Evolutionary conservation across 1,140 invertebrate species (phyloP), one percentile per base, ranked within the genome.

Genomic region (Aphaenogaster rudis): DNA sequence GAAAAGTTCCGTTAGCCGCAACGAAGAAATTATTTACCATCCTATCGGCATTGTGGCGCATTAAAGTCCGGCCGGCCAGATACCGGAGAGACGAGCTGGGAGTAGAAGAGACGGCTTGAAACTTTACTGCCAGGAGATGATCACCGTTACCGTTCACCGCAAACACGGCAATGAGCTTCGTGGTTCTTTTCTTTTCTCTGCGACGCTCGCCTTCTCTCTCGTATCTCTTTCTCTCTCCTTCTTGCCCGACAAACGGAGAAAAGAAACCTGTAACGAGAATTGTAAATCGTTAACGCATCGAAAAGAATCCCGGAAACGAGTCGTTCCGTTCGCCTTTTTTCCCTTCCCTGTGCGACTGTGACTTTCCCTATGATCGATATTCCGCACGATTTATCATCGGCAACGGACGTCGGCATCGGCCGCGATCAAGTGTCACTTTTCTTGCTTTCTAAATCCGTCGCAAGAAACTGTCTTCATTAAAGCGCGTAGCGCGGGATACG

Each of bases 121-220:
- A 84, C 63, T 88, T 90, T 86, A 91, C 81, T 63, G 61, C 21
- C 57, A 57, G 21, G 42, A 42, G 86, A 90, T 74, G 88, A 91
- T 91, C 89, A 88, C 90, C 86, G 89, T 91, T 90, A 88, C 89
- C 89, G 86, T 88, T 90, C 90, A 88, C 90, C 89, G 82, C 89
- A 82, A 90, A 91, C 89, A 88, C 81, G 50, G 54, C 78, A 80
- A 78, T 90, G 52, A 78, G 64, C 79, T 71, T 59, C 77, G 89
- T 74, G 81, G 9, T 72, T 39, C 50, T 78, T 50, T 79, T 54
- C 59, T 85, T 45, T 85, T 57, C 59, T 77, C 45, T 15, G 50
- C 48, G 48, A 66, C 48, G 45, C 45, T 48, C 74, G 33, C 42
- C 36, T 13, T 64, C 28, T 69, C n/a, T 64, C 52, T n/a, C 39